Conservation (phyloP, 2,888 invertebrate genomes). For the Noctua janthina region DNA sequence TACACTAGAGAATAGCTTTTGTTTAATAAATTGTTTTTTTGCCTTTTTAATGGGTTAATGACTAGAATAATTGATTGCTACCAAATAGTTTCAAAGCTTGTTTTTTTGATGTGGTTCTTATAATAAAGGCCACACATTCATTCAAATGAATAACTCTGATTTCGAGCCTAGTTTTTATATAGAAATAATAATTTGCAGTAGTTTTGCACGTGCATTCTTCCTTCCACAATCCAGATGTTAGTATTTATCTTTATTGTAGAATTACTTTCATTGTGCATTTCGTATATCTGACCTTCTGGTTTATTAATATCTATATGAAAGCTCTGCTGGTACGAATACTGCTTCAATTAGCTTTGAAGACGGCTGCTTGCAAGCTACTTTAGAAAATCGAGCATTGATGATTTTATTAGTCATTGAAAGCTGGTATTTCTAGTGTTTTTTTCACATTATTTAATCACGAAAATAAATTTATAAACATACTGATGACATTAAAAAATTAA, state of each 20-base stretch:
- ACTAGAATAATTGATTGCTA: not conserved
- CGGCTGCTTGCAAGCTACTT: not conserved
- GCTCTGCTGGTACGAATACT: not conserved
- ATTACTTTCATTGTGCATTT: slow-evolving; percentile 37
- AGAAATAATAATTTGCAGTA: not conserved
- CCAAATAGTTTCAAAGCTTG: not conserved
- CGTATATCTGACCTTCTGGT: slow-evolving; percentile 18
- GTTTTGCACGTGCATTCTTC: not conserved
- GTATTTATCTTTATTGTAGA: slow-evolving; percentile 32
- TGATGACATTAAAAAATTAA: not conserved
- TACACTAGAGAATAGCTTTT: not conserved
- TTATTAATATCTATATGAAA: slow-evolving; percentile 21
- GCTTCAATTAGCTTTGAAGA: not conserved
- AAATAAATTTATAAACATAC: not conserved
- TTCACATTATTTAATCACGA: not conserved
- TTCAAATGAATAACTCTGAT: not conserved
- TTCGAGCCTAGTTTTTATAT: not conserved
- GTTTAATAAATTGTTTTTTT: not conserved
- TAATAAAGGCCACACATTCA: not conserved
- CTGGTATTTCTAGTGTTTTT: not conserved
- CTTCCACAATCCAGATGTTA: slow-evolving; percentile 33
- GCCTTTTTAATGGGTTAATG: not conserved
- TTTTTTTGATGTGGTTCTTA: slow-evolving; percentile 6
- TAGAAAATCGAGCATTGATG: not conserved
- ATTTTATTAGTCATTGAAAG: not conserved